Base-by-base conservation (phyloP, 2,797 vertebrate genomes). In the Alosa sapidissima region DNA sequence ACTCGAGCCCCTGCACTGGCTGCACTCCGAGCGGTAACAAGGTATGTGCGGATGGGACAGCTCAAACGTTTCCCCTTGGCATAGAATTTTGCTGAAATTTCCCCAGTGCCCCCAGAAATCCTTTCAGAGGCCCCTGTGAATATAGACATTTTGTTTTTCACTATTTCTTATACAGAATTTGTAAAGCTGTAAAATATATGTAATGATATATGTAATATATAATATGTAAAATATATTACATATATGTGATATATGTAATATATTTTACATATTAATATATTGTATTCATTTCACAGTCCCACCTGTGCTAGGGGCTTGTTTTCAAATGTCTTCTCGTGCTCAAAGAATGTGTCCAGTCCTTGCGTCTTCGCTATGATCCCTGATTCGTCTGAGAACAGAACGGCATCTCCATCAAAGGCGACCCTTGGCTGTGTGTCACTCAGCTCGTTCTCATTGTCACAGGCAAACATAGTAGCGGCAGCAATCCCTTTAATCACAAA, bases 51-150 rank as follows among this genome's bases (percentile, higher is more conserved):
- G 92, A 99, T 97, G 49, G 98, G 98, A 68, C 98, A 99, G 86
- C 93, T 91, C 86, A 98, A 82, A 8, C 97, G 96, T 91, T 98
- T 93, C 0, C 97, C 94, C 94, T 97, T 98, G 85, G 93, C 93
- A 21, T 98, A 97, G 91, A 99, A 99, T 88, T 99, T 89, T 95
- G 97, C 92, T 99, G 98, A 72, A 99, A 96, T 89, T 96, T 98
- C 41, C 98, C 98, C 51, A 99, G 91, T 8, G 97, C 96, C 94
- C 98, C 98, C 90, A 99, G 94, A 92, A 99, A 98, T 87, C 96
- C 93, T 92, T 99, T 99, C 85, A 99, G 90, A 49, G 98, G 97
- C 81, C 97, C 97, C 98, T 99, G 90, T 81, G 24, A 41, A 16
- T 41, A 28, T 2, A 24, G 21, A 16, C 0, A 28, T 65, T 8